Evolutionary conservation across 2,113 vertebrate species (phyloP).

Genomic region (Leucosticte australis): DNA sequence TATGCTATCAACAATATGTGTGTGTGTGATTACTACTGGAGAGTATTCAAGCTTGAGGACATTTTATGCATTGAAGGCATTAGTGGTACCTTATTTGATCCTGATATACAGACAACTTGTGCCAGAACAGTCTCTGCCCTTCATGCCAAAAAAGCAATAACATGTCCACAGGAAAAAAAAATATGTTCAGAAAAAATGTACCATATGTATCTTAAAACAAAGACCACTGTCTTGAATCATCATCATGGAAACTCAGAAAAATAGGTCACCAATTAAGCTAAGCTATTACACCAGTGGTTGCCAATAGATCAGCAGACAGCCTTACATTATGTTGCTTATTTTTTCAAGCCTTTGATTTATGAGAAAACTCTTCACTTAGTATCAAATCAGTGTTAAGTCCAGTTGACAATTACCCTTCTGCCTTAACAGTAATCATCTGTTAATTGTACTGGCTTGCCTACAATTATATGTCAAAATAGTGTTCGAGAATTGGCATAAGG

Average conservation of each 20-base stretch:
- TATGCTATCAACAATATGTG: not conserved
- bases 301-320: not conserved
- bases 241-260: not conserved
- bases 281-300: not conserved
- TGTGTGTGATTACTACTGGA: not conserved
- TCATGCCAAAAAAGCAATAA: not conserved
- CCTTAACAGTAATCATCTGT: not conserved
- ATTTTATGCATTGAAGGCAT: not conserved
- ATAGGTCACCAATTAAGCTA: not conserved
- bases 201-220: not conserved
- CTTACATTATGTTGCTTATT: not conserved
- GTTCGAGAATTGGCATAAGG: not conserved
- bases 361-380: not conserved
- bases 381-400: not conserved
- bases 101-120: not conserved
- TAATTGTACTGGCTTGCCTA: not conserved
- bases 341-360: not conserved
- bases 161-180: not conserved
- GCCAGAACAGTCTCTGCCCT: not conserved
- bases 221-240: not conserved
- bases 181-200: not conserved
- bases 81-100: not conserved
- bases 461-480: not conserved
- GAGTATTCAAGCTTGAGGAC: not conserved
- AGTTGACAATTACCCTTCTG: constrained; percentile 3